Evolutionary conservation across 1,140 invertebrate genomes (phyloP).

Genomic region (Drosophila novamexicana): DNA sequence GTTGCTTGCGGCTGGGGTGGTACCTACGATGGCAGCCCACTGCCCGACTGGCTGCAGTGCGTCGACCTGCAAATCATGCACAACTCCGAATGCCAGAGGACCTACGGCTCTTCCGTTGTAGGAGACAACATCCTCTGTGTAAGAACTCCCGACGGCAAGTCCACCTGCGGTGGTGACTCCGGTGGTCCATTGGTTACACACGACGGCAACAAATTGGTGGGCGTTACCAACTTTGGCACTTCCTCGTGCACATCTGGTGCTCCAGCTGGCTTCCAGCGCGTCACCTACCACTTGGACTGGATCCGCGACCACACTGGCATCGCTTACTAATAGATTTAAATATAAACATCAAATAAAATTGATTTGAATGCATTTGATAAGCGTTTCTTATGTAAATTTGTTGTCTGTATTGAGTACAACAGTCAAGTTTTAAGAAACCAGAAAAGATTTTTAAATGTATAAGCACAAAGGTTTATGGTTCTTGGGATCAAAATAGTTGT

Average conservation of each 20-base stretch:
- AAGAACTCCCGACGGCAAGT: conserved; percentile 42
- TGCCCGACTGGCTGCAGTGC: conserved; percentile 53
- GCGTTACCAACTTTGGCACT: conserved; percentile 84
- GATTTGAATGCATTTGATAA: background rate
- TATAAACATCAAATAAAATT: background rate
- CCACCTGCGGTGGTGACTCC: conserved; percentile 85
- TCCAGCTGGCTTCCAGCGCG: conserved; percentile 85
- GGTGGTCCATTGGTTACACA: conserved; percentile 85
- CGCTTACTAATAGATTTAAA: conserved; percentile 35
- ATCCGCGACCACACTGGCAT: conserved; percentile 78
- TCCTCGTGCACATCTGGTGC: conserved; percentile 48
- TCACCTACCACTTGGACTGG: conserved; percentile 86
- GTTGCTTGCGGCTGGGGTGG: conserved; percentile 54
- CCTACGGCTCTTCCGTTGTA: background rate
- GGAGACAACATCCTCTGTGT: conserved; percentile 56
- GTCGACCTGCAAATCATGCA: conserved; percentile 55
- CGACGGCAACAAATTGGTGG: conserved; percentile 83
- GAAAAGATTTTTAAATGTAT: no score
- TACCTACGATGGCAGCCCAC: conserved; percentile 24
- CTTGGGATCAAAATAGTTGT: no score
- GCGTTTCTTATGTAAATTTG: background rate
- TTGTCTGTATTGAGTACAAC: background rate
- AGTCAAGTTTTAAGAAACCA: no score
- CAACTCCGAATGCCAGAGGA: conserved; percentile 20
- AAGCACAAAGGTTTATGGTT: no score